Evolutionary conservation across 2,113 vertebrate species (phyloP).

Genomic region (Lophius piscatorius): DNA sequence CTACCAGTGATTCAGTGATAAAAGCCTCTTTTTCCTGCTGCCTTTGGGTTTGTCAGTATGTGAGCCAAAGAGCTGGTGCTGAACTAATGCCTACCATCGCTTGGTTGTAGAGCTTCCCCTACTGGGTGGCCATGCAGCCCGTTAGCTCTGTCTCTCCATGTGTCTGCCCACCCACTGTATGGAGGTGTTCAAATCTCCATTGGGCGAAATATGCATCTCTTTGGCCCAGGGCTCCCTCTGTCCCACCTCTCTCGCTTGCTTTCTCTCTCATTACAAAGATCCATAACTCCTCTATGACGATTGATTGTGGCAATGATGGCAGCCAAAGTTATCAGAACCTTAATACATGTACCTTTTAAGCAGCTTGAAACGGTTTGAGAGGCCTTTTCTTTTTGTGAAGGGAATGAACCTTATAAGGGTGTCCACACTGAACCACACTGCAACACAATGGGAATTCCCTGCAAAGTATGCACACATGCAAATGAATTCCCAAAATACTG

Average conservation of each 20-base stretch:
- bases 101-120: constrained; percentile 59
- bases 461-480: constrained; percentile 36
- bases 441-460: too few species aligned
- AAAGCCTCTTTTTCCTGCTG: constrained; percentile 63
- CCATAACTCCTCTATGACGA: constrained; percentile 16
- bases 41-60: constrained; percentile 54
- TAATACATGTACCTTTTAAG: constrained; percentile 37
- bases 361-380: constrained; percentile 27
- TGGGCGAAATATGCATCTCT: constrained; percentile 68
- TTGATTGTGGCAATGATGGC: constrained; percentile 39
- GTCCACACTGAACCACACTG: constrained; percentile 16
- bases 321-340: constrained; percentile 28
- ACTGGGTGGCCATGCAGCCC: constrained; percentile 69
- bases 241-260: neutral
- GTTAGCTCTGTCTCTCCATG: constrained; percentile 60
- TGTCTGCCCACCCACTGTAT: constrained; percentile 73
- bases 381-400: too few species aligned
- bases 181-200: constrained; percentile 73
- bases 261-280: constrained; percentile 18
- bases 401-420: too few species aligned
- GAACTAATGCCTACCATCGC: constrained; percentile 67
- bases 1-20: constrained; percentile 61
- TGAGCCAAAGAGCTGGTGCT: constrained; percentile 65
- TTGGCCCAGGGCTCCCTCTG: constrained; percentile 30
- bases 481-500: constrained; percentile 65